Evolutionary conservation across 2,888 invertebrate genomes (phyloP).

Genomic region (Clunio marinus): DNA sequence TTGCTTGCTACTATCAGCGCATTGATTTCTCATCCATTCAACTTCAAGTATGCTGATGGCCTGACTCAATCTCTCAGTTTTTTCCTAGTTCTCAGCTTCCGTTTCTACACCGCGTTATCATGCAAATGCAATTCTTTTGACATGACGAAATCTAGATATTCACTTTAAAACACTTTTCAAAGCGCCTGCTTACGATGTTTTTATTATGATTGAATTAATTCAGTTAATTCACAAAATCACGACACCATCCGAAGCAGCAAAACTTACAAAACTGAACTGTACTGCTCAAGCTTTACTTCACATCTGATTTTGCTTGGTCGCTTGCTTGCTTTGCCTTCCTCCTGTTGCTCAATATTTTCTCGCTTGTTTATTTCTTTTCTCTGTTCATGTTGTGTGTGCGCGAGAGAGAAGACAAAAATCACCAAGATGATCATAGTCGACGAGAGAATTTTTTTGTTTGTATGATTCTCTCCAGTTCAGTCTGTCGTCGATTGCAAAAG

Average conservation of each 20-base stretch:
- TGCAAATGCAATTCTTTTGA: too few species aligned
- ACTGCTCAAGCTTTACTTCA: neutral
- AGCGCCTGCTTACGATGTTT: neutral
- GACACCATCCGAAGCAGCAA: neutral
- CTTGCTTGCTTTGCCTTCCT: neutral
- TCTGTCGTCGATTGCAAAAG: too few species aligned
- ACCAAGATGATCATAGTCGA: neutral
- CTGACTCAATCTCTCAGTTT: constrained; percentile 27
- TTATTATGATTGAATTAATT: constrained; percentile 39
- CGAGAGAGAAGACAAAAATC: neutral
- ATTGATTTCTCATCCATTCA: constrained; percentile 25
- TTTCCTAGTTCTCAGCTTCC: constrained; percentile 10
- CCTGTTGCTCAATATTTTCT: neutral
- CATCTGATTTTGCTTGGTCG: neutral
- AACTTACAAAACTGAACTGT: constrained; percentile 6
- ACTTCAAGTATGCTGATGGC: constrained; percentile 26
- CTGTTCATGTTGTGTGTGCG: constrained; percentile 7
- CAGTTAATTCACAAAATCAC: constrained; percentile 24
- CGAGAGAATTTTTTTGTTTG: too few species aligned
- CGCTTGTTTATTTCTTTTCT: neutral
- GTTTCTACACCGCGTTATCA: neutral
- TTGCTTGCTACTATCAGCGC: neutral
- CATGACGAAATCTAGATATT: too few species aligned
- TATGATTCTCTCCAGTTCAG: too few species aligned
- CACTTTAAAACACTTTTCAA: neutral